These are phyloP conservation scores for Leptinotarsa tumamoca DNA, from an alignment of 2,888 invertebrate genomes.

Conservation along the genomic window DNA sequence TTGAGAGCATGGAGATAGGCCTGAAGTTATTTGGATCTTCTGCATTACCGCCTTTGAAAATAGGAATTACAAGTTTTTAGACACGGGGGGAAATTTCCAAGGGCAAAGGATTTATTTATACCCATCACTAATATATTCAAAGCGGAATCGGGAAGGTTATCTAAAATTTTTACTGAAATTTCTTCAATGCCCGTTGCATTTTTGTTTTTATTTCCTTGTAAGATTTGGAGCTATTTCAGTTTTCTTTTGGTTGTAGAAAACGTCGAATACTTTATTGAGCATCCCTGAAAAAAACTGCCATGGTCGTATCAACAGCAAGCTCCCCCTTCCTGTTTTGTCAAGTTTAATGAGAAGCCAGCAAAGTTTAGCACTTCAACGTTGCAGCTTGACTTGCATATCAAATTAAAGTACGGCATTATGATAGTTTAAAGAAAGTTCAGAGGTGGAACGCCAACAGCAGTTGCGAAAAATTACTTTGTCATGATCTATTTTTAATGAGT, in stretches of 20 bases:
- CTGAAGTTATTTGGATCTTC: no score
- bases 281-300: conserved; percentile 30
- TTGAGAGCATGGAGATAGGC: no score
- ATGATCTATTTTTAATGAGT: conserved; percentile 11
- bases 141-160: no score
- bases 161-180: no score
- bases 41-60: no score
- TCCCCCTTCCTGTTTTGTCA: conserved; percentile 32
- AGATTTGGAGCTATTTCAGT: no score
- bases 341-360: conserved; percentile 34
- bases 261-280: conserved; percentile 23
- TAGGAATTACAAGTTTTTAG: no score
- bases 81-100: no score
- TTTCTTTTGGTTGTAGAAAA: neutral
- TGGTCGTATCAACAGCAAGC: conserved; percentile 31
- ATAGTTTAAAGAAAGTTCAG: conserved; percentile 14
- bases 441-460: conserved; percentile 6
- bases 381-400: conserved; percentile 28
- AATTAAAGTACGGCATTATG: conserved; percentile 15
- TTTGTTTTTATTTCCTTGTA: no score
- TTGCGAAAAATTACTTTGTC: conserved; percentile 9
- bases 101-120: no score
- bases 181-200: no score
- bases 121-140: no score
- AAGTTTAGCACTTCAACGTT: conserved; percentile 31